These are phyloP conservation scores for Rhinichthys osculus DNA, from an alignment of 2,797 vertebrate species.

Conservation along the genomic window DNA sequence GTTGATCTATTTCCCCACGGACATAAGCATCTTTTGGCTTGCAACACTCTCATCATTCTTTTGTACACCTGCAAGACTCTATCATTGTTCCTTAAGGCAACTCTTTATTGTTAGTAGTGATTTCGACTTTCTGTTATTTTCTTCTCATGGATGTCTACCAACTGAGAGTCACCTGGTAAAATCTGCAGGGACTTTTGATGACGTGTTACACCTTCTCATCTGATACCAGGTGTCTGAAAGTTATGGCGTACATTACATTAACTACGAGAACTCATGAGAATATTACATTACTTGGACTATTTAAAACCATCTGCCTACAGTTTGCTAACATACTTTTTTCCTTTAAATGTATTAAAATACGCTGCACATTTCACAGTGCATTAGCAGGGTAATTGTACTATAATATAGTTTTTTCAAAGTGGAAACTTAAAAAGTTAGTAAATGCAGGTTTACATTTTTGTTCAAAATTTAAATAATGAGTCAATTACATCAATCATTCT, in stretches of 20 bases:
- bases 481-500: background rate
- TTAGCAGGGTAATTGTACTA: background rate
- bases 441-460: background rate
- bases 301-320: background rate
- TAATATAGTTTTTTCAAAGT: background rate
- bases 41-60: background rate
- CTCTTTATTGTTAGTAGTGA: background rate
- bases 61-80: background rate
- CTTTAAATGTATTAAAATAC: background rate
- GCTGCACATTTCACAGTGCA: background rate
- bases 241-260: background rate
- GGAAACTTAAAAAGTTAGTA: background rate
- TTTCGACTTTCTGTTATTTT: slow-evolving; percentile 12
- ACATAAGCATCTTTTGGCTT: slow-evolving; percentile 28
- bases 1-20: background rate
- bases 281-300: background rate
- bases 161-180: slow-evolving; percentile 1
- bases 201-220: background rate
- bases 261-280: background rate
- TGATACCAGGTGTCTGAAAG: background rate
- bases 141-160: background rate
- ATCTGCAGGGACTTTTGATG: background rate
- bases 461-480: too few relatives aligned
- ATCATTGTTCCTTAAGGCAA: background rate
- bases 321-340: background rate